Conservation (phyloP, 2,797 vertebrate species). For the Hirundo rustica region DNA sequence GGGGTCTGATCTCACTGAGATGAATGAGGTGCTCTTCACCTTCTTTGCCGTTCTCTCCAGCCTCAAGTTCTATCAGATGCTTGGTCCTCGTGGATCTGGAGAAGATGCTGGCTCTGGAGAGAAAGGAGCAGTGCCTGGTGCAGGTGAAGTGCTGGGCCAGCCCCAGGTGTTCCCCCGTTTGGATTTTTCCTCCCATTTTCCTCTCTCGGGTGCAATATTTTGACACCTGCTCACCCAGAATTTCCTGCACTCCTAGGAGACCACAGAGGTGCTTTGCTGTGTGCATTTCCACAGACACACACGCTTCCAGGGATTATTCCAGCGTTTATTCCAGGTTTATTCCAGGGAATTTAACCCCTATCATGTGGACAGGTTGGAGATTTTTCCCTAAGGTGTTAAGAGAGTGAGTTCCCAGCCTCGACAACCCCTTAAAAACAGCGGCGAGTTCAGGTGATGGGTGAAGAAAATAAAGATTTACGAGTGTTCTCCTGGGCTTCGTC, state of each 20-base stretch:
- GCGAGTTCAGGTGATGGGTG: neutral
- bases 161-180: fast-evolving
- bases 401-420: neutral
- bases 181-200: neutral
- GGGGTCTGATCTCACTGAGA: neutral
- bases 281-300: neutral
- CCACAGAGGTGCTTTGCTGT: neutral
- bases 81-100: slow-evolving; percentile 72
- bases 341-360: neutral
- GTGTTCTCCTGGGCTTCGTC: neutral
- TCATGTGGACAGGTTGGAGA: neutral
- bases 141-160: slow-evolving; percentile 56
- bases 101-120: slow-evolving; percentile 78
- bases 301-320: fast-evolving
- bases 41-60: slow-evolving; percentile 55
- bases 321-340: neutral
- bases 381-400: too few species aligned
- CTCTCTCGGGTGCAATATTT: neutral
- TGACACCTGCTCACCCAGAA: neutral
- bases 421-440: neutral
- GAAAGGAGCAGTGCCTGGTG: slow-evolving; percentile 55
- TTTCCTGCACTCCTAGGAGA: neutral
- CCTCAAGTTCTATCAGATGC: slow-evolving; percentile 54
- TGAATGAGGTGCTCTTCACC: neutral
- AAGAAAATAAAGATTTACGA: neutral